Evolutionary conservation across 2,888 invertebrate genomes (phyloP), one percentile per base, ranked within the genome.

Genomic region (Acleris sparsana): DNA sequence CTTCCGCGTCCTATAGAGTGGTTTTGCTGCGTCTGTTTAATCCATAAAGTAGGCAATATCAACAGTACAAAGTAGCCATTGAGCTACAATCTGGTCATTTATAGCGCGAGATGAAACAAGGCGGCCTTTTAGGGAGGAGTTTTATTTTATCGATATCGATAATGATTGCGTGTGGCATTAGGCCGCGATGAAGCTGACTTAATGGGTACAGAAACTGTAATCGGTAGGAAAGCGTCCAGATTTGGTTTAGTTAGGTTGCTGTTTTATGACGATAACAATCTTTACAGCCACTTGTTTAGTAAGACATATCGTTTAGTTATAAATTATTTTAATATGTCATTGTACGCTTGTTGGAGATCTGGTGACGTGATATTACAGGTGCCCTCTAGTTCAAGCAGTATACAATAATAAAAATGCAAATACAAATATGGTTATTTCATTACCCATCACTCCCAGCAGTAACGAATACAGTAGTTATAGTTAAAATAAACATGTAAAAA

Each of bases 31-130:
- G 80, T 78, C 85, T 87, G 86, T 81, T 76, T 83, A 84, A 85
- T 85, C 82, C 83, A 87, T 88, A 88, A 88, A 90, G 84, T 85
- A 87, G 85, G 87, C 88, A 88, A 89, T 89, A 86, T 84, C 76
- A 49, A 59, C 78, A 81, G 79, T 83, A 91, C 89, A 91, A 89
- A 86, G 89, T 81, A 80, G 77, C 83, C 83, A 88, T 91, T 92
- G 89, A 91, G 85, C 80, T 81, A 80, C 85, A 89, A 88, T 90
- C 88, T 89, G 89, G 86, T 87, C 88, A 86, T 89, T 91, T 89
- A 88, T 86, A 82, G 87, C 82, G 78, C 75, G 88, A 88, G 88
- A 90, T 89, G 90, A 89, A 89, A 89, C 89, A 86, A 88, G 84
- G 82, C 83, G 81, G 73, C 74, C 69, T 48, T 68, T 79, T 70